Base-by-base conservation (phyloP, 2,888 invertebrate genomes). In the Limenitis camilla region DNA sequence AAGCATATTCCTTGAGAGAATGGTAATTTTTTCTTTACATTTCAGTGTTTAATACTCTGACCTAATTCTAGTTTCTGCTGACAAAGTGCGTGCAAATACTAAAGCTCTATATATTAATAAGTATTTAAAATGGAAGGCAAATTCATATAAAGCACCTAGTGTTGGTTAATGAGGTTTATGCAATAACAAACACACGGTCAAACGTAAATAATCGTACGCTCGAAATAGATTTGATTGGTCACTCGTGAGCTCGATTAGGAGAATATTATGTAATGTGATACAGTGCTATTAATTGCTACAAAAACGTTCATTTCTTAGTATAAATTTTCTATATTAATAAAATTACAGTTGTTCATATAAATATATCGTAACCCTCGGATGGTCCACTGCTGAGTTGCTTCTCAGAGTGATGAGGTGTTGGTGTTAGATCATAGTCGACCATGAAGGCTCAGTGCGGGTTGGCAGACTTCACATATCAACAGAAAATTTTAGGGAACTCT, bases 221-320 rank as follows among this genome's bases (percentile, higher is more conserved):
- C 31, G 28, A 48, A 49, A 53, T 51, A 56, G 48, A 53, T 53
- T 60, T 56, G 48, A 55, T 53, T 57, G 49, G 49, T 49, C 8
- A 47, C 35, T 52, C 32, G 45, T 30, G 44, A 51, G 43, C 33
- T 41, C 39, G 19, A n/a, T 30, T 42, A 11, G 32, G 35, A 33
- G 42, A 33, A 32, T 11, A 40, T 47, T 47, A 42, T 33, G 33
- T n/a, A 43, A 43, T 28, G 8, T 27, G 32, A 51, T 51, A 19
- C 6, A 45, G 9, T 3, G 27, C 9, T n/a, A 40, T 51, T 40
- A 51, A 40, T 51, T 45, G 32, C 39, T 7, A 27, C 47, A 40
- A 47, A 47, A 47, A 28, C 5, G n/a, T 31, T 7, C 9, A 3
- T 19, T 19, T 19, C 19, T 19, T 3, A 19, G 19, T 19, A 19